Evolutionary conservation across 2,888 invertebrate genomes (phyloP), one percentile per base, ranked within the genome.

Genomic region (Aphodius sticticus): DNA sequence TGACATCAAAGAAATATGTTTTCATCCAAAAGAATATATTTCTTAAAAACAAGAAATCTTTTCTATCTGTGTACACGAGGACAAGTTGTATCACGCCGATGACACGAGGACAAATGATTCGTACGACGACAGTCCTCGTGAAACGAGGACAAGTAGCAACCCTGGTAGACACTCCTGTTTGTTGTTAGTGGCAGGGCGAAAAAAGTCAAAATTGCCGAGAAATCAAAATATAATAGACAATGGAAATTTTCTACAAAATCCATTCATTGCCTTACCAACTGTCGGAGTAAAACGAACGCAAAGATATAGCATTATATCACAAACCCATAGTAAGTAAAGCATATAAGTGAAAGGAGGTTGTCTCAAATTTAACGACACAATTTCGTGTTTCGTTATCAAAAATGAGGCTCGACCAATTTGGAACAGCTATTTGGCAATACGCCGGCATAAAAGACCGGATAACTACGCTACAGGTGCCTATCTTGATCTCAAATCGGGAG

Each of bases 361-460:
- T 53, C 53, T 53, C 53, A 53, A 53, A 53, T 53, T 53, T 53
- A 53, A 53, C 53, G 53, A 5, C 53, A 53, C 53, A 53, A 53
- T 53, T 53, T 53, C 53, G 53, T 9, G 53, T 53, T 53, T 53
- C 53, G 53, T 53, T 53, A 53, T 53, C 53, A 53, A 53, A 53
- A 53, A 53, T 53, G 53, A 53, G 53, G 53, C 53, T 53, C 53
- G 53, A 53, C 53, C 53, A 53, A 53, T 53, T 53, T 53, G 53
- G 53, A 53, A 53, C 53, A 53, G 53, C 53, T 53, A 53, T 53
- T 53, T 53, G 53, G 53, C 53, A 53, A 53, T 53, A 53, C 53
- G 53, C 12, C 53, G 53, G 53, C 53, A 53, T 53, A 53, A 53
- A 53, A 53, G 53, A 53, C 53, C 53, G 53, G 53, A 53, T 53